Conservation (phyloP, 1,140 invertebrate species). For the Pogonus chalceus region DNA sequence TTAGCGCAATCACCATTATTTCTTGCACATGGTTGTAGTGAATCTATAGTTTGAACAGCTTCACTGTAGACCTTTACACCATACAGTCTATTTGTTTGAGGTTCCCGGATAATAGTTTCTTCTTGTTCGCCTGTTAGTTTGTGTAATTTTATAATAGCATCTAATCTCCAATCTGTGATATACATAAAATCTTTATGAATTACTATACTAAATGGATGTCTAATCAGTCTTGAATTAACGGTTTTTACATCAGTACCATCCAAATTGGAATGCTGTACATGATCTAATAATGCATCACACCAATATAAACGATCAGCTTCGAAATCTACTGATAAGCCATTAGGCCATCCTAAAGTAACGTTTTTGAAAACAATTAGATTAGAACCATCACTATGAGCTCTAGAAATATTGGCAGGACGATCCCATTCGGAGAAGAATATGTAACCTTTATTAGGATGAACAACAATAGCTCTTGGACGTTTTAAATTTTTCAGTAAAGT, state of each 20-base stretch:
- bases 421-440: constrained; percentile 97
- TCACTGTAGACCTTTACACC: constrained; percentile 86
- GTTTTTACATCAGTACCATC: constrained; percentile 90
- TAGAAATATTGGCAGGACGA: constrained; percentile 87
- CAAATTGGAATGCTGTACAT: constrained; percentile 90
- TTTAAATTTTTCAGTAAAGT: constrained; percentile 82
- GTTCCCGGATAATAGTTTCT: constrained; percentile 73
- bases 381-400: constrained; percentile 79
- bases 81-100: constrained; percentile 82
- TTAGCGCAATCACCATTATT: constrained; percentile 89
- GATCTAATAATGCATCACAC: constrained; percentile 91
- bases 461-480: constrained; percentile 86
- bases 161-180: constrained; percentile 93
- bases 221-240: constrained; percentile 76
- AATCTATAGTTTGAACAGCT: constrained; percentile 60
- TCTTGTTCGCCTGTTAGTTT: constrained; percentile 82
- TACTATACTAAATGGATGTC: constrained; percentile 94
- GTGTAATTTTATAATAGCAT: constrained; percentile 86
- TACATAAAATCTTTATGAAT: constrained; percentile 92
- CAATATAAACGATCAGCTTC: constrained; percentile 78
- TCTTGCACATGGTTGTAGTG: constrained; percentile 69
- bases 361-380: constrained; percentile 83
- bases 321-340: constrained; percentile 89
- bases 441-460: constrained; percentile 89
- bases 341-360: constrained; percentile 90